Evolutionary conservation across 2,113 vertebrate species (phyloP).

Genomic region (Tupaia tana): DNA sequence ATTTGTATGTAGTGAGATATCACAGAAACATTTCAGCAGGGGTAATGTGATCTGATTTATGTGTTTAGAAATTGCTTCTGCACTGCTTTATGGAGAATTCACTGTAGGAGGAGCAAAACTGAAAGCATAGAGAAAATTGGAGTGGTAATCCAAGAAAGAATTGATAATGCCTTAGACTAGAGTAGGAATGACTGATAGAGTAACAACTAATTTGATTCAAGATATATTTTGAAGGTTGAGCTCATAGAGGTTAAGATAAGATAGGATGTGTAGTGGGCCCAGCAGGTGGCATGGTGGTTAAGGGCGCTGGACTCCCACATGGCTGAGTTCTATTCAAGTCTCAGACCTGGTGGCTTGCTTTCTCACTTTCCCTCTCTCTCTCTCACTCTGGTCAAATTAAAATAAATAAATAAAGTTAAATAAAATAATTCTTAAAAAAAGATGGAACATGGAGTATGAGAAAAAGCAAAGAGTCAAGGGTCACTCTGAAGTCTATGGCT

Average conservation of each 20-base stretch:
- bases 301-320: too few species aligned
- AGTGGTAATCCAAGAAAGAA: conserved; percentile 7
- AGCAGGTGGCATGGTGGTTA: too few species aligned
- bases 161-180: background rate
- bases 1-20: conserved; percentile 18
- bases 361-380: too few species aligned
- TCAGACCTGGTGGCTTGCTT: too few species aligned
- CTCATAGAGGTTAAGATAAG: background rate
- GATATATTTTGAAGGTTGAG: conserved; percentile 45
- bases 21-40: background rate
- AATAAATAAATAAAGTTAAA: too few species aligned
- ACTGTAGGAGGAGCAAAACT: background rate
- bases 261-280: too few species aligned
- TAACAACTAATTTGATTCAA: conserved; percentile 8
- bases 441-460: background rate
- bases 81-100: background rate
- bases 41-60: background rate
- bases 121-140: conserved; percentile 22
- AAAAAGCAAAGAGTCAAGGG: conserved; percentile 5
- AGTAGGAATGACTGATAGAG: conserved; percentile 1
- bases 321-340: too few species aligned
- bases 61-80: background rate
- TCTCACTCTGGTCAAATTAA: too few species aligned
- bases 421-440: too few species aligned
- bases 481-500: conserved; percentile 20